Percentiles rank a stretch among this genome's conserved stretches.
These are phyloP conservation scores for Perdita meconis DNA, from an alignment of 2,888 invertebrate genomes.

Conservation along the genomic window DNA sequence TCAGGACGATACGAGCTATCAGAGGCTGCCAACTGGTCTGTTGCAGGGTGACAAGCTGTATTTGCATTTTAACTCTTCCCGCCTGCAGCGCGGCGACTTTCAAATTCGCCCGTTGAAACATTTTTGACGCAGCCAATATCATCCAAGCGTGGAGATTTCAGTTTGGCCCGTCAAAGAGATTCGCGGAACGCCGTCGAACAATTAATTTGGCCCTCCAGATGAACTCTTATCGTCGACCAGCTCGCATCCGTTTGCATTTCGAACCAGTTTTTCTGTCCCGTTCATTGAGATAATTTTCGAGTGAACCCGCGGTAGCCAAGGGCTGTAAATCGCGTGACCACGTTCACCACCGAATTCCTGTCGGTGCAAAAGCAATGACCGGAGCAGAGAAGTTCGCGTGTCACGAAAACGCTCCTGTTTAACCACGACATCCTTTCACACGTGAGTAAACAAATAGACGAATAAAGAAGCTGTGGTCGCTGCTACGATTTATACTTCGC, in stretches of 20 bases:
- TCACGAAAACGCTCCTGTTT: slow-evolving; percentile 71
- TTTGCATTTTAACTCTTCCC: slow-evolving; percentile 70
- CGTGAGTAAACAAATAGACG: slow-evolving; percentile 73
- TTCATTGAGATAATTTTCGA: slow-evolving; percentile 13
- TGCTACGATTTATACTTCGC: slow-evolving; percentile 34
- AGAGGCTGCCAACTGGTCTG: slow-evolving; percentile 75
- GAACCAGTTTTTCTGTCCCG: neutral
- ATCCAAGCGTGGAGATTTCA: slow-evolving; percentile 1
- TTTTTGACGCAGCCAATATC: slow-evolving; percentile 15
- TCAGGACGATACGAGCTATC: slow-evolving; percentile 78
- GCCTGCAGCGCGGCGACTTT: slow-evolving; percentile 43
- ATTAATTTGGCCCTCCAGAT: neutral
- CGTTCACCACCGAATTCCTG: slow-evolving; percentile 64
- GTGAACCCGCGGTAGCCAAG: slow-evolving; percentile 56
- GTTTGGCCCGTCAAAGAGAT: neutral
- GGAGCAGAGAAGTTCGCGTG: slow-evolving; percentile 69
- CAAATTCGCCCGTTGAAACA: slow-evolving; percentile 60
- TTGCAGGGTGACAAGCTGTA: slow-evolving; percentile 73
- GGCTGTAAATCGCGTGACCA: slow-evolving; percentile 72
- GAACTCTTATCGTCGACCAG: neutral
- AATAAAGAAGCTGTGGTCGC: slow-evolving; percentile 58
- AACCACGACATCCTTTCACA: slow-evolving; percentile 75
- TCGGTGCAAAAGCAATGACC: slow-evolving; percentile 67
- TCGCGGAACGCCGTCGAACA: neutral
- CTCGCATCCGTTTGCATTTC: neutral